These are phyloP conservation scores for Pecten maximus DNA, from an alignment of 2,888 invertebrate species.

Conservation along the genomic window DNA sequence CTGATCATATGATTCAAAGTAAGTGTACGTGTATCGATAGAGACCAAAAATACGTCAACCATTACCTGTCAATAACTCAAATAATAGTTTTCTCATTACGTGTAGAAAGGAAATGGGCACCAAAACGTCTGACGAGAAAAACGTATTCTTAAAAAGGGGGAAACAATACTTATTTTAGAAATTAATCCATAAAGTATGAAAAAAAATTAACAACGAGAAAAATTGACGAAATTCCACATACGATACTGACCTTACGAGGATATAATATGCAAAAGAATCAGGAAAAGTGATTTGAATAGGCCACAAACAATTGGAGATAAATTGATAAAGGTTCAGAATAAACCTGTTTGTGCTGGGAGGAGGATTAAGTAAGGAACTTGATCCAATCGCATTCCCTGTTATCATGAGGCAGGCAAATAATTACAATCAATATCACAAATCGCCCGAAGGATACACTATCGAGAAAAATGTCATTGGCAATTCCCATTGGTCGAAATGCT, in stretches of 20 bases:
- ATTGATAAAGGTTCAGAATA: neutral
- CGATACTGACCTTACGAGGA: neutral
- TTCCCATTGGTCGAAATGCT: slow-evolving; percentile 35
- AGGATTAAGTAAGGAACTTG: neutral
- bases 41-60: no score
- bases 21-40: no score
- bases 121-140: no score
- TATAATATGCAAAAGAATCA: neutral
- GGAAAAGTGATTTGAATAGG: neutral
- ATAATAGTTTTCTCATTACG: no score
- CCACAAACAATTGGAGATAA: neutral
- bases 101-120: no score
- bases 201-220: neutral
- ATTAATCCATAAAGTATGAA: no score
- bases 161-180: no score
- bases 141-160: no score
- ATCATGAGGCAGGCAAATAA: neutral
- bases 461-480: slow-evolving; percentile 3
- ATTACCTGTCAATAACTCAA: no score
- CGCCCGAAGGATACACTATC: slow-evolving; percentile 29
- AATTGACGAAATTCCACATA: neutral
- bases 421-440: slow-evolving; percentile 24
- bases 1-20: no score
- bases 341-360: slow-evolving; percentile 6
- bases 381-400: neutral